A percentile compares a stretch with the other conserved stretches of the same genome.
phyloP scores from a whole-genome alignment of 2,113 vertebrate species.

The Lampris megalopsis region DNA sequence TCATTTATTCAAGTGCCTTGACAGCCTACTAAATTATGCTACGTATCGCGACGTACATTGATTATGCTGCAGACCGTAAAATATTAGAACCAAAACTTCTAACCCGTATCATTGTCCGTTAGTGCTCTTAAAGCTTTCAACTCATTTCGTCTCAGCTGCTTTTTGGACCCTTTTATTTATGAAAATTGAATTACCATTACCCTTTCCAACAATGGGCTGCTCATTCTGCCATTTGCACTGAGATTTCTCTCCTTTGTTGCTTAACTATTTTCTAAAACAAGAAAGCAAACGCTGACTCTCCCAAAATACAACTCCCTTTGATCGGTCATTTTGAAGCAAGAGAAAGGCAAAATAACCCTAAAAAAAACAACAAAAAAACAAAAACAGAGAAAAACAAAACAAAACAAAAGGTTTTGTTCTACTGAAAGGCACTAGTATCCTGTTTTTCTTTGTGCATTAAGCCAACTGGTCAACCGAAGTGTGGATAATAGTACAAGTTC shows the following conservation, averaged over 20 bases:
- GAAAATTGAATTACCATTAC: slow-evolving; percentile 53
- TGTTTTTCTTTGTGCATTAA: slow-evolving; percentile 50
- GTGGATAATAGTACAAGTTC: slow-evolving; percentile 25
- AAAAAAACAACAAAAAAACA: slow-evolving; percentile 13
- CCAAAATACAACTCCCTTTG: slow-evolving; percentile 25
- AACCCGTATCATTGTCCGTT: slow-evolving; percentile 38
- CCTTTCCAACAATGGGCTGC: slow-evolving; percentile 44
- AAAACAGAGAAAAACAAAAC: slow-evolving; percentile 2
- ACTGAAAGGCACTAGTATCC: slow-evolving; percentile 78
- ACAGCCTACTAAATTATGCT: slow-evolving; percentile 60
- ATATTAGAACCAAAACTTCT: slow-evolving; percentile 44
- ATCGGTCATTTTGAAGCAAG: slow-evolving; percentile 15
- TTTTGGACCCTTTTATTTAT: slow-evolving; percentile 38
- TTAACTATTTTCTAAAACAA: slow-evolving; percentile 21
- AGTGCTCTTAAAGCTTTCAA: slow-evolving; percentile 51
- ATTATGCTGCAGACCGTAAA: slow-evolving; percentile 50
- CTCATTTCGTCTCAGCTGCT: slow-evolving; percentile 37
- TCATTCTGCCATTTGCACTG: slow-evolving; percentile 18
- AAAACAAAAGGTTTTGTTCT: slow-evolving; percentile 39
- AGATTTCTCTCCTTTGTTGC: slow-evolving; percentile 29
- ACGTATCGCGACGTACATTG: slow-evolving; percentile 59
- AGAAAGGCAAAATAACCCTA: slow-evolving; percentile 4
- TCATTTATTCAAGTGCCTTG: slow-evolving; percentile 69
- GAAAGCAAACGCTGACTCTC: slow-evolving; percentile 40
- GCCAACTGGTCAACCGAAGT: slow-evolving; percentile 49